A percentile compares a stretch with the other conserved stretches of the same genome.
These are phyloP conservation scores for Drosophila greeni DNA, from an alignment of 2,888 invertebrate genomes.

Conservation along the genomic window DNA sequence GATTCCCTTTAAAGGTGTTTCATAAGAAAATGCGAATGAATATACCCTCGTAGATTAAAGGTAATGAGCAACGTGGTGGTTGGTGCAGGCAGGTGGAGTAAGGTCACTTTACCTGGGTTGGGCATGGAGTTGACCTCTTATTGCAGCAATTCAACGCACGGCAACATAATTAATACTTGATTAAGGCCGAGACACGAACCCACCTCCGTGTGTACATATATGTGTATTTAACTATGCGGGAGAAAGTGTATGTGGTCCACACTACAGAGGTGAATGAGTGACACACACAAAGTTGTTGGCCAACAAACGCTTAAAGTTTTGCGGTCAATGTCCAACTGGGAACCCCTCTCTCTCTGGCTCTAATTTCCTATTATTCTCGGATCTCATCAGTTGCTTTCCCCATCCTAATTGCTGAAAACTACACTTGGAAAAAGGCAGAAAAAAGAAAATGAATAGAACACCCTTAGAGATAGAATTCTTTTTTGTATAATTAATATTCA, in stretches of 20 bases:
- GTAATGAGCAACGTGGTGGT: constrained; percentile 5
- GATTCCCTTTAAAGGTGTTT: background rate
- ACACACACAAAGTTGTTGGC: constrained; percentile 23
- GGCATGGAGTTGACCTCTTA: constrained; percentile 27
- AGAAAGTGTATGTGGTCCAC: constrained; percentile 3
- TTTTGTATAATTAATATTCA: background rate
- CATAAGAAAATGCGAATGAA: too few relatives aligned
- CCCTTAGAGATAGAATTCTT: background rate
- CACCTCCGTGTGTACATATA: constrained; percentile 1
- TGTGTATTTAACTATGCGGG: constrained; percentile 8
- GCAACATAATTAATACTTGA: constrained; percentile 63
- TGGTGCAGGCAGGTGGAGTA: background rate
- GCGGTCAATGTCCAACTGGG: constrained; percentile 27
- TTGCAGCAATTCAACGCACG: constrained; percentile 43
- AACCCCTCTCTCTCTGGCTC: constrained; percentile 5
- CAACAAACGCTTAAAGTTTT: constrained; percentile 40
- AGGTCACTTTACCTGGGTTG: constrained; percentile 18
- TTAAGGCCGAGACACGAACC: constrained; percentile 38
- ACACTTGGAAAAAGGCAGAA: constrained; percentile 2
- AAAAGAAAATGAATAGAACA: background rate
- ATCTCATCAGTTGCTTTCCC: constrained; percentile 2
- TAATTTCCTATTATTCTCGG: background rate
- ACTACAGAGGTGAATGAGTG: constrained; percentile 4
- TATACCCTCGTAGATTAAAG: background rate
- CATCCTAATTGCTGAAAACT: background rate